phyloP scores from a whole-genome alignment of 1,140 invertebrate genomes.

The Penaeus vannamei region DNA sequence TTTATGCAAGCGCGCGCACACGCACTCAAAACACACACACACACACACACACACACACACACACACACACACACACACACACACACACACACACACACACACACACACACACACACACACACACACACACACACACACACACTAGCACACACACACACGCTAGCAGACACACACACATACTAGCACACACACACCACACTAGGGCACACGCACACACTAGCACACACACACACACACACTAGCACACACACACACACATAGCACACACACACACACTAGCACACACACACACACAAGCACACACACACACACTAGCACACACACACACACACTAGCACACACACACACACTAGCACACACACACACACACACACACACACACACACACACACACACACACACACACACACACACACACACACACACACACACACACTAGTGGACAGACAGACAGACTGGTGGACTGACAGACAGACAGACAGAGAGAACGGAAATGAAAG shows the following conservation, averaged over 20 bases:
- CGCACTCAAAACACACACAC: too few relatives aligned
- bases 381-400: slow-evolving; percentile 1
- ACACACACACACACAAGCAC: too few relatives aligned
- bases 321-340: too few relatives aligned
- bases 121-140: neutral
- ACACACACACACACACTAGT: neutral
- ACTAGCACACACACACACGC: neutral
- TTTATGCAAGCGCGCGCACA: too few relatives aligned
- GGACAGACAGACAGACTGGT: neutral
- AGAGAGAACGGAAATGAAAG: neutral
- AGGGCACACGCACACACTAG: too few relatives aligned
- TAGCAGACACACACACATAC: neutral
- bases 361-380: neutral
- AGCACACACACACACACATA: neutral
- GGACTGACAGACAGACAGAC: slow-evolving; percentile 16
- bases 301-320: too few relatives aligned
- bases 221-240: too few relatives aligned
- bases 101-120: slow-evolving; percentile 8
- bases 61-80: too few relatives aligned
- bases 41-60: too few relatives aligned
- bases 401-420: neutral
- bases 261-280: neutral
- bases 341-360: too few relatives aligned
- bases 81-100: neutral
- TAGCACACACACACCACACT: too few relatives aligned